phyloP scores from a whole-genome alignment of 2,113 vertebrate genomes.

The Colinus virginianus region DNA sequence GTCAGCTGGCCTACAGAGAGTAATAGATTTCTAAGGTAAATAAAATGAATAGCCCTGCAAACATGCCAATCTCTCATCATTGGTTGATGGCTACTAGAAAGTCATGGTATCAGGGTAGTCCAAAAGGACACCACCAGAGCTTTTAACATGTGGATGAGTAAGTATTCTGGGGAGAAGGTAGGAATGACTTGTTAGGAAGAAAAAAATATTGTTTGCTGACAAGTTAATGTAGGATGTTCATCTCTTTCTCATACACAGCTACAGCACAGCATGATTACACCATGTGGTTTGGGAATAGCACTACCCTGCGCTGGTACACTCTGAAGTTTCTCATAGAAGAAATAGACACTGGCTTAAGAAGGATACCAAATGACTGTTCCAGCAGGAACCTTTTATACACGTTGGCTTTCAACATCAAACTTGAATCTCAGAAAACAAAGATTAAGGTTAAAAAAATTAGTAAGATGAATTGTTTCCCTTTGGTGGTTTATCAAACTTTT shows the following conservation, averaged over 20 bases:
- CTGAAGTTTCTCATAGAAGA: not conserved
- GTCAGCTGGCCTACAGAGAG: not conserved
- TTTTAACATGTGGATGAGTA: not conserved
- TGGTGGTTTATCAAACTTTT: not conserved
- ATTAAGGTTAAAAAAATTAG: not conserved
- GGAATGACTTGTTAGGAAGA: not conserved
- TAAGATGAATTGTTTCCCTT: not conserved
- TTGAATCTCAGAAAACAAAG: not conserved
- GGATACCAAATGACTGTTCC: not conserved
- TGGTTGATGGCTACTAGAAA: not conserved
- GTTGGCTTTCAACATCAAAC: not conserved
- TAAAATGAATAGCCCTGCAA: not conserved
- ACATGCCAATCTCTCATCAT: not conserved
- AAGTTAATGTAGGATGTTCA: not conserved
- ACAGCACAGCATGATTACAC: not conserved
- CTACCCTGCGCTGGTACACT: not conserved
- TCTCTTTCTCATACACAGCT: not conserved
- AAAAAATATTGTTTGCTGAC: not conserved
- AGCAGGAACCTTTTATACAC: not conserved
- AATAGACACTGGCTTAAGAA: not conserved
- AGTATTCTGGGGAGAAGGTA: not conserved
- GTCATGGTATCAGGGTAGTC: not conserved
- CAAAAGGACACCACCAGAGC: not conserved
- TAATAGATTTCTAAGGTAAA: not conserved
- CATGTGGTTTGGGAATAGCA: not conserved